Conservation (phyloP, 2,888 invertebrate genomes). For the Thymelicus sylvestris region DNA sequence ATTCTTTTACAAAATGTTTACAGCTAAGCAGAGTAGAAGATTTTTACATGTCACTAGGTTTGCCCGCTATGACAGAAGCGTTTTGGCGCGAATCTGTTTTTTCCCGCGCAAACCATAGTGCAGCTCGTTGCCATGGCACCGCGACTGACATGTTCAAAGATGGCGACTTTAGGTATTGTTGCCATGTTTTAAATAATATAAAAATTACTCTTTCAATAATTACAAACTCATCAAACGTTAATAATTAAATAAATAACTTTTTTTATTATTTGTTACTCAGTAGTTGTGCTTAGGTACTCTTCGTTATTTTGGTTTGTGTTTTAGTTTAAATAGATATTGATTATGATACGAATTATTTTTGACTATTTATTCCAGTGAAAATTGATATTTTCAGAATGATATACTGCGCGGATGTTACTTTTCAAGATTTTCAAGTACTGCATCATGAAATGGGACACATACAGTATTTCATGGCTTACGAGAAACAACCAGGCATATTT, state of each 20-base stretch:
- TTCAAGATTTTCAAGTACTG: constrained; percentile 87
- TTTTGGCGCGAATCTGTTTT: constrained; percentile 87
- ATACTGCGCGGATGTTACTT: constrained; percentile 85
- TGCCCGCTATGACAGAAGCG: constrained; percentile 84
- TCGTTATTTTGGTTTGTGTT: neutral
- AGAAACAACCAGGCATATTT: constrained; percentile 86
- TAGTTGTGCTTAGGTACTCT: no score
- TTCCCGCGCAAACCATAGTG: constrained; percentile 49
- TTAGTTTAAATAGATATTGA: neutral
- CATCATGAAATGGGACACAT: constrained; percentile 91
- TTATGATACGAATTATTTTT: no score
- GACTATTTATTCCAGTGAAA: no score
- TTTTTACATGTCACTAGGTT: constrained; percentile 87
- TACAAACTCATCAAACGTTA: no score
- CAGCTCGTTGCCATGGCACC: constrained; percentile 87
- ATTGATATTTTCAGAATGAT: constrained; percentile 81
- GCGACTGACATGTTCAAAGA: constrained; percentile 89
- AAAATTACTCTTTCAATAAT: neutral
- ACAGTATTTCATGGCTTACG: constrained; percentile 89
- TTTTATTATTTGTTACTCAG: no score
- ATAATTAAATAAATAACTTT: no score
- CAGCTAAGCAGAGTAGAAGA: constrained; percentile 86
- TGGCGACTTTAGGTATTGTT: constrained; percentile 86
- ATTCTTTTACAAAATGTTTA: constrained; percentile 24
- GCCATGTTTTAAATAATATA: constrained; percentile 6